Evolutionary conservation across 2,888 invertebrate species (phyloP), one percentile per base, ranked within the genome.

Genomic region (Leptinotarsa juncta): DNA sequence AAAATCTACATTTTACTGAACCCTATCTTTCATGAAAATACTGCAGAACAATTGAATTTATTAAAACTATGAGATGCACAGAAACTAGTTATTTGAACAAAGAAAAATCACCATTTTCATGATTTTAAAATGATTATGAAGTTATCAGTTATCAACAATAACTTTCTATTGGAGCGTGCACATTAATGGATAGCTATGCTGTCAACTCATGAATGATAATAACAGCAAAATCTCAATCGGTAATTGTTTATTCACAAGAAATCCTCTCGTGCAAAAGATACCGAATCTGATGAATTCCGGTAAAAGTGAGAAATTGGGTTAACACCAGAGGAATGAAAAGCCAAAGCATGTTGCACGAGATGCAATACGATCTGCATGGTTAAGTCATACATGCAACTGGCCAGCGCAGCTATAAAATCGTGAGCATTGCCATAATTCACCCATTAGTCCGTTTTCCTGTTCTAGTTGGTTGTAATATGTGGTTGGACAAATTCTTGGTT

Each of bases 361-460:
- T 70, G 69, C 57, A 73, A 55, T 20, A 71, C 60, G 75, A 73
- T 73, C 48, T 77, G 78, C 78, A 75, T 76, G 78, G 75, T 65
- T 77, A 57, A 72, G 4, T 71, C 69, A 26, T 53, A 78, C 80
- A 80, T 78, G 80, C 80, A 79, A 72, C 65, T 74, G 70, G 15
- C 62, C 51, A 71, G 71, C 74, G 75, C 79, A 68, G 72, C 78
- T 80, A 80, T 80, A 80, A 79, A 79, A 78, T 73, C 75, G 48
- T 66, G 60, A 57, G 53, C 20, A n/a, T 69, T 62, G 57, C 72
- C 69, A 71, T 69, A 70, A 67, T 49, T 62, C 57, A 62, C 66
- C 14, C 75, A 78, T 78, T 77, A 75, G 51, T 71, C n/a, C 18
- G 12, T 18, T 57, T 57, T 57, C 20, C 57, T 57, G 15, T 18